Evolutionary conservation across 2,113 vertebrate species (phyloP).

Genomic region (Panthera leo): DNA sequence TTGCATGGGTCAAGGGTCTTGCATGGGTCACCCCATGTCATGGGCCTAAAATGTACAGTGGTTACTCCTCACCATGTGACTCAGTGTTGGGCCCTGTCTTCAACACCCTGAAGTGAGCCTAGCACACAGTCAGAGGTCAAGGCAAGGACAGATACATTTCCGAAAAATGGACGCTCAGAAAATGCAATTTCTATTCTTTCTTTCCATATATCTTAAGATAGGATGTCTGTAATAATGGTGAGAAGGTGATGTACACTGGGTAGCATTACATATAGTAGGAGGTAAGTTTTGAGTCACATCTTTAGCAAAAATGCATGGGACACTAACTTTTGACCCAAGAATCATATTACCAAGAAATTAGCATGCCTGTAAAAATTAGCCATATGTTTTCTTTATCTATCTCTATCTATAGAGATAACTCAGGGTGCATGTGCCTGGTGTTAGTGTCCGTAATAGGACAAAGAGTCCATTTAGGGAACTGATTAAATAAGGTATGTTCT

Average conservation of each 20-base stretch:
- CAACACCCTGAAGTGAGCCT: too few relatives aligned
- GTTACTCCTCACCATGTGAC: not conserved
- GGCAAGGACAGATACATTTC: not conserved
- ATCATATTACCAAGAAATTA: not conserved
- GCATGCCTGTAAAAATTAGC: not conserved
- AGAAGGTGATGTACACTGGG: not conserved
- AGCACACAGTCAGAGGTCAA: not conserved
- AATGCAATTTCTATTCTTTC: not conserved
- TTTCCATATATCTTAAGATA: slow-evolving; percentile 30
- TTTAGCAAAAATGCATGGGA: not conserved
- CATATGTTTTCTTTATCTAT: not conserved
- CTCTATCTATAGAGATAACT: not conserved
- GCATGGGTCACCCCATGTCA: too few relatives aligned
- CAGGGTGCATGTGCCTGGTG: too few relatives aligned
- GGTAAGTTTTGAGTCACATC: not conserved
- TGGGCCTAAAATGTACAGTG: too few relatives aligned
- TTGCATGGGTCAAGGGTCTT: too few relatives aligned
- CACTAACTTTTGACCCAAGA: not conserved
- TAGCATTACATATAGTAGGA: not conserved
- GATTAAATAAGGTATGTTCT: not conserved
- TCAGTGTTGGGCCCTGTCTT: not conserved
- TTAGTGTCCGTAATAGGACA: not conserved
- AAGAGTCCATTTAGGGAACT: not conserved
- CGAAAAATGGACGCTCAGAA: not conserved
- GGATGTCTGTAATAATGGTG: not conserved